phyloP scores from a whole-genome alignment of 2,113 vertebrate species.

The Hemichromis elongatus region DNA sequence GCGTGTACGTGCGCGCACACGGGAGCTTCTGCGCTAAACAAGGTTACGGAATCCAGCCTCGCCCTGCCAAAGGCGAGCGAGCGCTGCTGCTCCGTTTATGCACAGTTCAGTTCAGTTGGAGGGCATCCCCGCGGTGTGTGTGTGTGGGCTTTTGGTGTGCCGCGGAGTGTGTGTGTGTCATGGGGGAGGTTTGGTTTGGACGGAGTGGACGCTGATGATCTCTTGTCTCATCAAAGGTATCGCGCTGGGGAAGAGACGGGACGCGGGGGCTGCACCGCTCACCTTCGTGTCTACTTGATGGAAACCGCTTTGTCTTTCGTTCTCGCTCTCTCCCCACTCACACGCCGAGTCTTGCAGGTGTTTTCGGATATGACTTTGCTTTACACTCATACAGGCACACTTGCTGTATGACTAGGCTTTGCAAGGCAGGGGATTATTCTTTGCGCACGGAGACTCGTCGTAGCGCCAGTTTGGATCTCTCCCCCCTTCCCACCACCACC shows the following conservation, averaged over 20 bases:
- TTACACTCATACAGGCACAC: neutral
- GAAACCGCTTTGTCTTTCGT: constrained; percentile 49
- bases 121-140: constrained; percentile 64
- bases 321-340: neutral
- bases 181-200: constrained; percentile 47
- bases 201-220: constrained; percentile 52
- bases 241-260: neutral
- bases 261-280: constrained; percentile 24
- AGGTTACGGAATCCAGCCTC: constrained; percentile 74
- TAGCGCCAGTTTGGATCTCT: neutral
- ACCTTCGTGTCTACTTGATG: constrained; percentile 53
- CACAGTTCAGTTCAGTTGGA: constrained; percentile 61
- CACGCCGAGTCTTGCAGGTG: constrained; percentile 49
- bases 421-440: constrained; percentile 4
- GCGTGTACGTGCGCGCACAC: constrained; percentile 45
- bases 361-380: constrained; percentile 48
- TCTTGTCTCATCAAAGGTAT: constrained; percentile 32
- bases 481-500: neutral
- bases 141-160: neutral
- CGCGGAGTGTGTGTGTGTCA: neutral
- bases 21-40: constrained; percentile 68
- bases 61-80: constrained; percentile 63
- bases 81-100: constrained; percentile 43
- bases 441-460: constrained; percentile 22
- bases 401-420: neutral